A percentile compares a stretch with the other conserved stretches of the same genome.
Evolutionary conservation across 1,140 invertebrate genomes (phyloP).

Genomic region (Drosophila sp.): DNA sequence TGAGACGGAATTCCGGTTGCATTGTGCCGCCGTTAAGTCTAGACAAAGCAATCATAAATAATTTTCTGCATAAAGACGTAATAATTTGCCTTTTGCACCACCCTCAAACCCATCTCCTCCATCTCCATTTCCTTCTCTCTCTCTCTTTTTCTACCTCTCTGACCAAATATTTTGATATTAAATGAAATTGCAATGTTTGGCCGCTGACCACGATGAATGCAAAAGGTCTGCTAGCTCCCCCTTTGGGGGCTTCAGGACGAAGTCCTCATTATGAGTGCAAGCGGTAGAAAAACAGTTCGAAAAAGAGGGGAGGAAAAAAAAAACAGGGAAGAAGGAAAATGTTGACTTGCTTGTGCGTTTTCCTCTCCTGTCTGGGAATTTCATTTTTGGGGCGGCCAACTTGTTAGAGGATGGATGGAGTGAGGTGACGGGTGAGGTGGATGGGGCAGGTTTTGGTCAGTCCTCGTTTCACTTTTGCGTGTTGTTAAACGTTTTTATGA

Average conservation of each 20-base stretch:
- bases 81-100: constrained; percentile 61
- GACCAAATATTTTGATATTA: constrained; percentile 79
- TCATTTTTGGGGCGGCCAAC: constrained; percentile 34
- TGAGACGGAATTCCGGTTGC: constrained; percentile 71
- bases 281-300: constrained; percentile 19
- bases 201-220: constrained; percentile 58
- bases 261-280: constrained; percentile 69
- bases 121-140: constrained; percentile 3
- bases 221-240: neutral
- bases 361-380: constrained; percentile 69
- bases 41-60: constrained; percentile 81
- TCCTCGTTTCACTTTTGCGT: constrained; percentile 66
- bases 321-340: neutral
- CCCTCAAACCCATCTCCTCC: neutral
- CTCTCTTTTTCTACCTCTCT: constrained; percentile 23
- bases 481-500: constrained; percentile 80
- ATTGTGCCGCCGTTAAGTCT: constrained; percentile 71
- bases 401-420: constrained; percentile 15
- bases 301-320: neutral
- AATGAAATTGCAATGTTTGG: constrained; percentile 79
- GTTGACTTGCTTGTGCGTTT: constrained; percentile 6
- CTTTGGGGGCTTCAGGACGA: constrained; percentile 27
- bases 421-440: constrained; percentile 23
- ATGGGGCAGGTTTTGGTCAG: constrained; percentile 6
- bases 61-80: constrained; percentile 76